Evolutionary conservation across 1,140 invertebrate genomes (phyloP), one percentile per base, ranked within the genome.

Genomic region (Lethrus apterus): DNA sequence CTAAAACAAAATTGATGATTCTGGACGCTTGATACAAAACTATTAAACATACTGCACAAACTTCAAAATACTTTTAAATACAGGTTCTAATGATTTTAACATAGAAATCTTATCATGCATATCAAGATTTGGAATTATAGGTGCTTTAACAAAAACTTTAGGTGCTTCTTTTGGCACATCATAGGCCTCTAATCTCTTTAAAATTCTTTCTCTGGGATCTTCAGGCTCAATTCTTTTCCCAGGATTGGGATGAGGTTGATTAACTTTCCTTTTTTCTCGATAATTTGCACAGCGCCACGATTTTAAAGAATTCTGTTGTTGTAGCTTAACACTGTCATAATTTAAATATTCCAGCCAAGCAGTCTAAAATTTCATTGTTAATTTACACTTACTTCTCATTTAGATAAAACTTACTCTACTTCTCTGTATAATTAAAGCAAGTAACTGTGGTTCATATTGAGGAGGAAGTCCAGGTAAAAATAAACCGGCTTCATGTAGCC

Each of bases 291-390:
- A 52, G 42, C 69, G 51, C 64, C 64, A 66, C 1, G 55, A 54
- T 44, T 56, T 53, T 18, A 66, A 57, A 10, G 50, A 55, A n/a
- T 68, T 65, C 14, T 68, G 43, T 59, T 80, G 78, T 9, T 60
- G 62, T 41, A 70, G 62, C 26, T 74, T 69, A 8, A 84, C 62
- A 13, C 66, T 54, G 32, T 73, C 70, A 11, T 77, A 70, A 62
- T 84, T 75, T 0, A 86, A 56, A 55, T 76, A 84, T 57, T 86
- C 81, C 4, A 80, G 66, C 83, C 84, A 86, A 17, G 80, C 78
- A 36, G 60, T 57, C 60, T 72, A 38, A 3, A 48, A 36, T 7
- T 24, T 26, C n/a, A 7, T 26, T 26, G 7, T 26, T 26, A 26
- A 7, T 7, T 7, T 7, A 26, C 5, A 26, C 5, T n/a, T 26